A percentile compares a stretch with the other conserved stretches of the same genome.
Evolutionary conservation across 2,888 invertebrate genomes (phyloP).

Genomic region (Chymomyza amoena): DNA sequence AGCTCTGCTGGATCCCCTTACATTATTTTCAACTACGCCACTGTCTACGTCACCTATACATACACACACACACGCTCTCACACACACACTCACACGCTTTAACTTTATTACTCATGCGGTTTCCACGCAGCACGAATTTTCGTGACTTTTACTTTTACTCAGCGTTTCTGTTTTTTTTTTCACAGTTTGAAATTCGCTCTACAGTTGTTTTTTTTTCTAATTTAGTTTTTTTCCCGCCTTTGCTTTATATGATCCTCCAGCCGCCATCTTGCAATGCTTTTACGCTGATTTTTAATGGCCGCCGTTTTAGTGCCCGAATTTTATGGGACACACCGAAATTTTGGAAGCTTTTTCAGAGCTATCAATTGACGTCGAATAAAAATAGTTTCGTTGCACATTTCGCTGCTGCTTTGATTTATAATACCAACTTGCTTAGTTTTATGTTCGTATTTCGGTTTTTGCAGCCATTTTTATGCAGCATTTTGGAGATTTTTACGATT

Average conservation of each 20-base stretch:
- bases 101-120: slow-evolving; percentile 60
- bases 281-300: slow-evolving; percentile 53
- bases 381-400: slow-evolving; percentile 40
- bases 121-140: slow-evolving; percentile 40
- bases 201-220: neutral
- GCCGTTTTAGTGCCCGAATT: slow-evolving; percentile 40
- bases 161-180: neutral
- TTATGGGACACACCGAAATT: slow-evolving; percentile 2
- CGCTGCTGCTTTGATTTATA: slow-evolving; percentile 45
- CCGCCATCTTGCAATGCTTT: slow-evolving; percentile 47
- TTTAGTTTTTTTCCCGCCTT: slow-evolving; percentile 5
- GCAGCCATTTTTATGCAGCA: neutral
- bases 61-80: neutral
- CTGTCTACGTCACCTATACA: neutral
- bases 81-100: slow-evolving; percentile 40
- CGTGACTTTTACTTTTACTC: slow-evolving; percentile 49
- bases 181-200: neutral
- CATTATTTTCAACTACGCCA: neutral
- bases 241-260: slow-evolving; percentile 15
- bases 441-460: slow-evolving; percentile 9
- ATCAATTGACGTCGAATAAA: slow-evolving; percentile 27
- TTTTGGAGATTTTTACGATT: neutral
- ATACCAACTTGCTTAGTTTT: slow-evolving; percentile 25
- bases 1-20: no score
- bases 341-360: neutral